Evolutionary conservation across 2,797 vertebrate genomes (phyloP).

Genomic region (Danio jaintianensis): DNA sequence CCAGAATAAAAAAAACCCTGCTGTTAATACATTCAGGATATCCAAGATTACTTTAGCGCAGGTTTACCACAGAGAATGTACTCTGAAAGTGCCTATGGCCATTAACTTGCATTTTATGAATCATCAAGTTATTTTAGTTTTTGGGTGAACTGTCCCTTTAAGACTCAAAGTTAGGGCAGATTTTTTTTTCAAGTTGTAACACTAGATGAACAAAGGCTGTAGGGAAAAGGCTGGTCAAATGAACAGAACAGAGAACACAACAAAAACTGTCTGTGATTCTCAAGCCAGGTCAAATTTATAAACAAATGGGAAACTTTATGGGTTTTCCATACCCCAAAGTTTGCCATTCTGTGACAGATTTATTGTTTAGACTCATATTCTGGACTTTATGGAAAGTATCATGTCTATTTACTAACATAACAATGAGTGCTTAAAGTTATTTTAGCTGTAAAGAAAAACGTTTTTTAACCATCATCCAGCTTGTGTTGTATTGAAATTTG

Average conservation of each 20-base stretch:
- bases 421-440: too few relatives aligned
- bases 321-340: not conserved
- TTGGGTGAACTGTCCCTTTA: not conserved
- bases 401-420: too few relatives aligned
- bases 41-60: too few relatives aligned
- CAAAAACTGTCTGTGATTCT: not conserved
- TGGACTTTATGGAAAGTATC: too few relatives aligned
- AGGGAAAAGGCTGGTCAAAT: not conserved
- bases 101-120: too few relatives aligned
- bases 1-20: too few relatives aligned
- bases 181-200: not conserved
- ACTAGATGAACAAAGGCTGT: not conserved
- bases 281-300: not conserved
- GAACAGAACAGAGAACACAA: slow-evolving; percentile 8
- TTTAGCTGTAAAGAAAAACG: too few relatives aligned
- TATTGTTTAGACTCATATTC: not conserved
- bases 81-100: too few relatives aligned
- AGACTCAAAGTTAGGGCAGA: not conserved
- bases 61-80: too few relatives aligned
- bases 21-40: too few relatives aligned
- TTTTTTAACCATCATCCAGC: too few relatives aligned
- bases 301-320: not conserved
- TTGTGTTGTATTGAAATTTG: not conserved
- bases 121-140: too few relatives aligned
- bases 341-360: not conserved